Evolutionary conservation across 2,888 invertebrate species (phyloP).

Genomic region (Empis stercorea): DNA sequence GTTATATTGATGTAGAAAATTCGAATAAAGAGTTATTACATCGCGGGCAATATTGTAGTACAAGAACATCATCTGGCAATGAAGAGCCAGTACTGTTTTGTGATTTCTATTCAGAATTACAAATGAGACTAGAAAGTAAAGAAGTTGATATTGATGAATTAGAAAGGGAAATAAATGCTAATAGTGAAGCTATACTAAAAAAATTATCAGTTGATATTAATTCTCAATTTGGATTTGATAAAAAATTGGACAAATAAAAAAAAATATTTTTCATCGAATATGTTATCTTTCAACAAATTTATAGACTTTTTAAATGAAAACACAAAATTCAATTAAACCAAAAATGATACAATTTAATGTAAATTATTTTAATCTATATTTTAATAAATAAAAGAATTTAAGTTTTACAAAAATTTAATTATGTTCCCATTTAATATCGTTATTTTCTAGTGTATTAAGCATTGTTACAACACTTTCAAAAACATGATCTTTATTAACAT

Average conservation of each 20-base stretch:
- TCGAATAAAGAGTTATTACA: constrained; percentile 24
- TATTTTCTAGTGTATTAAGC: not conserved
- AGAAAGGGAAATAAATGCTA: constrained; percentile 28
- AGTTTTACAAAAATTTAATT: no score
- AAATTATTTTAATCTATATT: no score
- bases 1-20: constrained; percentile 24
- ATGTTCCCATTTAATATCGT: not conserved
- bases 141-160: constrained; percentile 31
- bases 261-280: constrained; percentile 3
- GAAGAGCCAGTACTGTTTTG: constrained; percentile 33
- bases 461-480: not conserved
- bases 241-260: not conserved
- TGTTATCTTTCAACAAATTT: not conserved
- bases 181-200: constrained; percentile 25
- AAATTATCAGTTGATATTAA: constrained; percentile 28
- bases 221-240: constrained; percentile 26
- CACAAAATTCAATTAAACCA: no score
- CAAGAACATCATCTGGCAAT: constrained; percentile 25
- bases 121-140: constrained; percentile 32
- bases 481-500: not conserved
- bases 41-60: constrained; percentile 33
- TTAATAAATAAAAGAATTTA: no score
- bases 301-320: no score
- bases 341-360: constrained; percentile 4
- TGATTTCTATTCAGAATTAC: constrained; percentile 35